These are phyloP conservation scores for Eilema sororculum DNA, from an alignment of 2,888 invertebrate genomes.

Conservation along the genomic window DNA sequence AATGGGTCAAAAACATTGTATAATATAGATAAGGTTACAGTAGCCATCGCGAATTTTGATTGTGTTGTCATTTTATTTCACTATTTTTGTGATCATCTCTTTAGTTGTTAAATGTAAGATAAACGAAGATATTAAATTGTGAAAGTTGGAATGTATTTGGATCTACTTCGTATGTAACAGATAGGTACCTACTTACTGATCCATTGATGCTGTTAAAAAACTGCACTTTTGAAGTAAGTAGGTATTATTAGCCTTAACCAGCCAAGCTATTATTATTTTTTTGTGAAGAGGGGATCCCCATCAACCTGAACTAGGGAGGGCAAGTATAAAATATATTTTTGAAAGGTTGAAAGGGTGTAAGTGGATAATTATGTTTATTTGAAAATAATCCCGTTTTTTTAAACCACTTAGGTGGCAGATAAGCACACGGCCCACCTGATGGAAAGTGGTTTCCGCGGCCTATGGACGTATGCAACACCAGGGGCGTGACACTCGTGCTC, in stretches of 20 bases:
- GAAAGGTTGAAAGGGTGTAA: too few species aligned
- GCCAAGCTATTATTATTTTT: too few species aligned
- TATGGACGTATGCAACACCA: too few species aligned
- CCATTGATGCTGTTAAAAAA: too few species aligned
- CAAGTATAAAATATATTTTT: background rate
- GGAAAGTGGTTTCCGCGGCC: too few species aligned
- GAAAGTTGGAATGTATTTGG: background rate
- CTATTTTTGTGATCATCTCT: background rate
- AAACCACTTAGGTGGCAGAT: too few species aligned
- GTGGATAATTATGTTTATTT: too few species aligned
- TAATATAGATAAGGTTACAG: background rate
- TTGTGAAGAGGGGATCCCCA: background rate
- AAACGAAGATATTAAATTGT: background rate
- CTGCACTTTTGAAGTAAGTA: too few species aligned
- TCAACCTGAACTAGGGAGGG: background rate
- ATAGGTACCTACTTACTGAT: too few species aligned
- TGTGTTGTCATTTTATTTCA: background rate
- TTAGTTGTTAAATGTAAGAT: background rate
- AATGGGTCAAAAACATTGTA: background rate
- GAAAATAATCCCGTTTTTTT: too few species aligned
- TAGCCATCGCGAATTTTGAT: conserved; percentile 2
- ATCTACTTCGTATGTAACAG: background rate
- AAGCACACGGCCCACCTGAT: too few species aligned
- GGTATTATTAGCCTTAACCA: background rate
- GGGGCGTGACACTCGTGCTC: too few species aligned